Conservation (phyloP, 1,140 invertebrate genomes). For the Drosophila yakuba region DNA sequence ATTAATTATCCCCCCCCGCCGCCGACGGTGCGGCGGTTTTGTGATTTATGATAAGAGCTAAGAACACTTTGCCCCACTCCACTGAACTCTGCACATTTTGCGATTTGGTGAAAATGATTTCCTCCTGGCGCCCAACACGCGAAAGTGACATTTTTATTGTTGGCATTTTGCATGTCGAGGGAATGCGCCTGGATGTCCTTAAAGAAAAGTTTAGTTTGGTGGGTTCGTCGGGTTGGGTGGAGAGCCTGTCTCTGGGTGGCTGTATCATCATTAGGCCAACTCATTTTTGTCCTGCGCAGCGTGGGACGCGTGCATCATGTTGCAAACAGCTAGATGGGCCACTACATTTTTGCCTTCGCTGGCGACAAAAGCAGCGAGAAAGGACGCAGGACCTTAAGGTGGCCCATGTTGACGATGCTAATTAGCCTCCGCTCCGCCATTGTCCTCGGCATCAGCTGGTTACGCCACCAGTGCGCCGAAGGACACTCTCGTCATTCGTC, state of each 20-base stretch:
- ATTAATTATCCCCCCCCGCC: constrained; percentile 63
- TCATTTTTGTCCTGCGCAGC: constrained; percentile 31
- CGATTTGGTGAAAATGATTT: constrained; percentile 36
- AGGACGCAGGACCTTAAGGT: constrained; percentile 15
- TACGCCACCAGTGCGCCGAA: constrained; percentile 6
- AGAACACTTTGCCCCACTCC: constrained; percentile 12
- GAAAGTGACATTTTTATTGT: constrained; percentile 77
- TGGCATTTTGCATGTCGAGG: constrained; percentile 44
- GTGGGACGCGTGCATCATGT: constrained; percentile 56
- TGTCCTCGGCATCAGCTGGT: constrained; percentile 26
- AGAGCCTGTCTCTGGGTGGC: not conserved
- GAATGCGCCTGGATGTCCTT: not conserved
- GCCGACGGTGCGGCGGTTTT: constrained; percentile 36
- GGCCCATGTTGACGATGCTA: constrained; percentile 55
- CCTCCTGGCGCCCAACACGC: constrained; percentile 47
- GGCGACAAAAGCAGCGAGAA: not conserved
- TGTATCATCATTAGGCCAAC: constrained; percentile 49
- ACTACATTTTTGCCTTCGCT: no score
- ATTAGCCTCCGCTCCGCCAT: constrained; percentile 51
- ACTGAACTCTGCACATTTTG: constrained; percentile 5
- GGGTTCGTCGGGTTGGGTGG: no score
- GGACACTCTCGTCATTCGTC: constrained; percentile 18
- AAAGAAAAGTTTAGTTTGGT: not conserved
- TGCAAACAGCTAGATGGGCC: constrained; percentile 25
- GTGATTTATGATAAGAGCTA: constrained; percentile 64